Evolutionary conservation across 2,113 vertebrate genomes (phyloP).

Genomic region (Mormyrus lacerda): DNA sequence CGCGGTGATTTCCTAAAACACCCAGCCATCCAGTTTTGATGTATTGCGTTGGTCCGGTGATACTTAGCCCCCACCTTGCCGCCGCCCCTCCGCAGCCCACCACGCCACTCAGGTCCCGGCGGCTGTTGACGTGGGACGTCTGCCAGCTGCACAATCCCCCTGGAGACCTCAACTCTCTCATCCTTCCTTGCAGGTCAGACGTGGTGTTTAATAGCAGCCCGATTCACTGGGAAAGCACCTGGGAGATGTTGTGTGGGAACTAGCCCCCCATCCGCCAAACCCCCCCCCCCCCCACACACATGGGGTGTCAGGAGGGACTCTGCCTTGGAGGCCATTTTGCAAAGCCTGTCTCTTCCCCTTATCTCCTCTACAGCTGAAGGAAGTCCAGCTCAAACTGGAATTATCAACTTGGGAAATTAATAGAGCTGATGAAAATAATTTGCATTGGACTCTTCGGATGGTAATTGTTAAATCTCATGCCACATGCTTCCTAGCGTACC

Average conservation of each 20-base stretch:
- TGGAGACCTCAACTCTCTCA: neutral
- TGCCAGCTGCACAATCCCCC: neutral
- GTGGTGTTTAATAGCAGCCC: neutral
- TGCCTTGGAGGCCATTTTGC: neutral
- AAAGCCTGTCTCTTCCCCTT: slow-evolving; percentile 24
- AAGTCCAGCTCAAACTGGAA: neutral
- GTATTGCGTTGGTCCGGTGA: neutral
- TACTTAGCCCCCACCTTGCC: neutral
- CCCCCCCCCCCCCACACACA: neutral
- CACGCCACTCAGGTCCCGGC: neutral
- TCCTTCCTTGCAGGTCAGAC: neutral
- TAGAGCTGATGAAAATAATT: slow-evolving; percentile 4
- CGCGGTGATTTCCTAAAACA: neutral
- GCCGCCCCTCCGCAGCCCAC: neutral
- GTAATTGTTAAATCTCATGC: slow-evolving; percentile 5
- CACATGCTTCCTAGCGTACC: neutral
- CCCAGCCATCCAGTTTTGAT: slow-evolving; percentile 2
- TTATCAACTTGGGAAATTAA: slow-evolving; percentile 2
- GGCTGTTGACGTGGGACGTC: slow-evolving; percentile 4
- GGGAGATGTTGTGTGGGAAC: neutral
- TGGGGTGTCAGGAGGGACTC: neutral
- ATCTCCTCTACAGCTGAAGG: neutral
- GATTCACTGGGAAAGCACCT: neutral
- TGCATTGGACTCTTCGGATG: neutral
- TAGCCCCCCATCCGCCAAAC: neutral